Evolutionary conservation across 2,797 vertebrate genomes (phyloP), one percentile per base, ranked within the genome.

Genomic region (Craterocephalus amniculus): DNA sequence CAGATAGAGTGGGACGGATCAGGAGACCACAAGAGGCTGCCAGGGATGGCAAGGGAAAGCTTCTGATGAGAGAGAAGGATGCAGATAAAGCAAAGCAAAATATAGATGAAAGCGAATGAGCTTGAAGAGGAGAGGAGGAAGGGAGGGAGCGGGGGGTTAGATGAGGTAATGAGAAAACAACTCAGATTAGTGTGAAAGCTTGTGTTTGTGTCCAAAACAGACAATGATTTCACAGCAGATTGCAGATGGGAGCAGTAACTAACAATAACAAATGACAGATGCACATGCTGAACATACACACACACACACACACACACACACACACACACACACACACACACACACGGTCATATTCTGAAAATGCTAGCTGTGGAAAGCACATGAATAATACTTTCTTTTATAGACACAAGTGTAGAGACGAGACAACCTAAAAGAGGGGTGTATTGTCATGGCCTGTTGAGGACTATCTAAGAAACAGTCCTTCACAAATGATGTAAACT

Each of bases 181-280:
- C 72, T 74, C 63, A 76, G 78, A 84, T 85, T 84, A 89, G 67
- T 84, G 75, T 64, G 72, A 79, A 84, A 78, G 61, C 35, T 31
- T 22, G 35, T 48, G 74, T 85, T 74, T 75, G 62, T 70, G 79
- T 72, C 59, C 29, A 63, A 69, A 82, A 79, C 51, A 88, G 78
- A 75, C 73, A 82, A 87, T 88, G 57, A 87, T 83, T 84, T 83
- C 79, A 81, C 84, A 82, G 67, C 27, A 74, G 71, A 68, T 54
- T 55, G 74, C 34, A 4, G 70, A 67, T 45, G 68, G 34, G 31
- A 65, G 63, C 57, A 72, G 76, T 80, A 65, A 80, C 67, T 63
- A 72, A 75, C 56, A 80, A 71, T 55, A 66, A 65, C 58, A 45
- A 4, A 24, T 29, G 16, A 73, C 61, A 59, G 74, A 79, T 52